Conservation (phyloP, 2,888 invertebrate species). For the Cryptocheilus praepositus region DNA sequence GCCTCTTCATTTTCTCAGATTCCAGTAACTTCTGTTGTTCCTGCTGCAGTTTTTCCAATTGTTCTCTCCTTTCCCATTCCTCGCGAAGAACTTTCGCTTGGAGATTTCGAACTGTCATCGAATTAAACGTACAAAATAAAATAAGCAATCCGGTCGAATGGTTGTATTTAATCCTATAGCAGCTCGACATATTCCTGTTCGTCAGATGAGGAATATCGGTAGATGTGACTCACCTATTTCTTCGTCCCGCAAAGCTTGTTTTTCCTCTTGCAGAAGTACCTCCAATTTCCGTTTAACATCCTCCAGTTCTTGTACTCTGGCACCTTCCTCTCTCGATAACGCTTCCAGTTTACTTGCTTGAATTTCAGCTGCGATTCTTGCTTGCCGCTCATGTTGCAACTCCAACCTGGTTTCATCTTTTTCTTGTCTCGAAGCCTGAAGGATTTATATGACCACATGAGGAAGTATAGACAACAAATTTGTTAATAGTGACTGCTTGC, state of each 20-base stretch:
- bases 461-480: neutral
- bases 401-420: conserved; percentile 65
- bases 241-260: conserved; percentile 89
- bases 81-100: conserved; percentile 86
- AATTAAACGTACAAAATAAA: neutral
- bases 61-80: conserved; percentile 90
- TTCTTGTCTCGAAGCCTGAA: conserved; percentile 61
- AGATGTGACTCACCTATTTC: conserved; percentile 79
- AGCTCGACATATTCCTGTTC: no score
- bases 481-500: neutral
- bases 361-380: conserved; percentile 76
- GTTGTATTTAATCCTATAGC: no score
- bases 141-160: no score
- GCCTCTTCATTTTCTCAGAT: conserved; percentile 84
- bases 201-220: no score
- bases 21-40: conserved; percentile 85
- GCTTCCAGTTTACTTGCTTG: conserved; percentile 82
- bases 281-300: conserved; percentile 83
- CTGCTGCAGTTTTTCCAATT: conserved; percentile 86
- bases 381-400: conserved; percentile 70
- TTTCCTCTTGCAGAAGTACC: conserved; percentile 85
- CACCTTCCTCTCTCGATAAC: conserved; percentile 83
- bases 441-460: conserved; percentile 1
- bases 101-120: conserved; percentile 77
- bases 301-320: conserved; percentile 84